Base-by-base conservation (phyloP, 2,888 invertebrate genomes). In the Encarsia formosa region DNA sequence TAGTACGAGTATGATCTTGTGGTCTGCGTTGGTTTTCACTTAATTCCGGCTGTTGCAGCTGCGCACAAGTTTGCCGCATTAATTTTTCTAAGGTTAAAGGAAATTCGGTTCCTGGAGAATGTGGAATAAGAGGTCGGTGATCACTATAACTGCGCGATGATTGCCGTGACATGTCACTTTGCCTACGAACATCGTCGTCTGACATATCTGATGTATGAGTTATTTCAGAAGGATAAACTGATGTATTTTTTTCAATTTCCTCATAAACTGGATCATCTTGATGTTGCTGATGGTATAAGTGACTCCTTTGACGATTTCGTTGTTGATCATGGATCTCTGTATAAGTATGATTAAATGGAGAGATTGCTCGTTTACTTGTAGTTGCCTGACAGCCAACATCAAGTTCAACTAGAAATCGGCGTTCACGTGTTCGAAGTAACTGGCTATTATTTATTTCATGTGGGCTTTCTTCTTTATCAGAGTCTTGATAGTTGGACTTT, bases 211-310 rank as follows among this genome's bases (percentile, higher is more conserved):
- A 86, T 65, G 61, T 84, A 65, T 37, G 49, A 4, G 53, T 48
- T 20, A 37, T 49, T 52, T 31, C 32, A 15, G n/a, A n/a, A n/a
- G 18, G 5, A 57, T 62, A 18, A 60, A 62, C 18, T 5, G 63
- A 64, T 15, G 62, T 57, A 11, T 63, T 79, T 6, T 86, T 77
- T 63, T 88, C 88, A 49, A 88, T 88, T 66, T 88, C 88, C 68
- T 89, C 89, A 70, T 89, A 89, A 2, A 88, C 88, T 0, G 88
- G 88, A 65, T 88, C 88, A 62, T 88, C 87, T 40, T 71, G 73
- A 43, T 78, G 79, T 52, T 79, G 84, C 38, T 79, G 78, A 0
- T 79, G 80, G 46, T 65, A 66, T n/a, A 61, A n/a, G n/a, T n/a
- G n/a, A n/a, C n/a, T n/a, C n/a, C n/a, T 47, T 6, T 48, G 52